phyloP scores from a whole-genome alignment of 2,797 vertebrate species.

The Lutjanus argentimaculatus region DNA sequence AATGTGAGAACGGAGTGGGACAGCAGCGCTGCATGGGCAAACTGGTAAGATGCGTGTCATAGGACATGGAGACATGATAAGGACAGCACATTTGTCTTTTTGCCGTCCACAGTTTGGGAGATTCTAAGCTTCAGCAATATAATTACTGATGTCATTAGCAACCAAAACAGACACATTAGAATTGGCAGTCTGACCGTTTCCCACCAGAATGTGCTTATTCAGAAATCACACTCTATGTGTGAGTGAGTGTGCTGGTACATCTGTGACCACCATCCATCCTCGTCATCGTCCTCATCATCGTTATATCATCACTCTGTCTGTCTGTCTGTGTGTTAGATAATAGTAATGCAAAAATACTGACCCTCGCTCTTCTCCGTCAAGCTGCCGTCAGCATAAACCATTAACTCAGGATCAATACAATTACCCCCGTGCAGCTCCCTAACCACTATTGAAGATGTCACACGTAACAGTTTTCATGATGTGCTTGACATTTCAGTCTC shows the following conservation, averaged over 20 bases:
- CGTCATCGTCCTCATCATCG: conserved; percentile 68
- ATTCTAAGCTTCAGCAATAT: conserved; percentile 15
- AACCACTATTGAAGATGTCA: conserved; percentile 6
- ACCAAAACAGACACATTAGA: conserved; percentile 51
- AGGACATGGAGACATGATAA: background rate
- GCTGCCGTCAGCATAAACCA: conserved; percentile 35
- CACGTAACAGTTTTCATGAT: conserved; percentile 29
- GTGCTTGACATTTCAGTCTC: conserved; percentile 35
- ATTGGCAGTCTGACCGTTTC: conserved; percentile 50
- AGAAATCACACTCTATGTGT: conserved; percentile 76
- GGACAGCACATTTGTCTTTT: conserved; percentile 4
- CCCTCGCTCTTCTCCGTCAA: conserved; percentile 35
- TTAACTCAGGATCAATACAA: conserved; percentile 35
- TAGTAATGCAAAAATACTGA: conserved; percentile 46
- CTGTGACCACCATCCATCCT: conserved; percentile 66
- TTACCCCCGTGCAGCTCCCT: background rate
- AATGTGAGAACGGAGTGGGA: conserved; percentile 92
- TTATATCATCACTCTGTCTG: conserved; percentile 75
- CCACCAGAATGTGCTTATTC: conserved; percentile 78
- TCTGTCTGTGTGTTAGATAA: conserved; percentile 65
- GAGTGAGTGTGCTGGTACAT: conserved; percentile 72
- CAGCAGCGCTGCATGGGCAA: conserved; percentile 98
- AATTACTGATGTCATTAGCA: conserved; percentile 43
- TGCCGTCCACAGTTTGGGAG: conserved; percentile 14
- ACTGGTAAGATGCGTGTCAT: conserved; percentile 89